Conservation (phyloP, 2,113 vertebrate species). For the Ammodramus savannarum region DNA sequence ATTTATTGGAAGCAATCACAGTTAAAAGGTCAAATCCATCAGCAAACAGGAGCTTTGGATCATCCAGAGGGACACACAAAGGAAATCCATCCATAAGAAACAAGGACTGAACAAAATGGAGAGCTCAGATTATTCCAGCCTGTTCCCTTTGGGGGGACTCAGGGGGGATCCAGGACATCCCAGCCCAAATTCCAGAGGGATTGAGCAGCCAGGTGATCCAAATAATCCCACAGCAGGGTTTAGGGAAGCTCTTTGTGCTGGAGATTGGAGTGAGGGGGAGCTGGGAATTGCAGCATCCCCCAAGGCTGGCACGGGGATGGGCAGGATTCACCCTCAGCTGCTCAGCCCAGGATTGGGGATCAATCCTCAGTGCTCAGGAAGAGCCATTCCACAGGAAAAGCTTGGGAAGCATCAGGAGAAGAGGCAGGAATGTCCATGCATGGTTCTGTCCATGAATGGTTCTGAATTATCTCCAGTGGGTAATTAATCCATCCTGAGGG, state of each 20-base stretch:
- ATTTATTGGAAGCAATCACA: conserved; percentile 73
- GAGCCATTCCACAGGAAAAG: background rate
- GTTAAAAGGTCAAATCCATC: conserved; percentile 64
- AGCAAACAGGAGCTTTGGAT: conserved; percentile 36
- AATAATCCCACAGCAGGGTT: background rate
- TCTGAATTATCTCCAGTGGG: background rate
- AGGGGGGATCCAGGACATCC: accelerated
- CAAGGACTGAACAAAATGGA: background rate
- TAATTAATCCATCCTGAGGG: background rate
- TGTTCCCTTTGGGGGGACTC: background rate
- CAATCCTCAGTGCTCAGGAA: background rate
- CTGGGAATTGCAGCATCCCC: background rate
- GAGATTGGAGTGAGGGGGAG: accelerated
- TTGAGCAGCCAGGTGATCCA: background rate
- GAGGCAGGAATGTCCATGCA: accelerated
- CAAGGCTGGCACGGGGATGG: accelerated
- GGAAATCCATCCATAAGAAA: background rate
- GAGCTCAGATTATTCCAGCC: background rate
- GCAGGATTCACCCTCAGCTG: background rate
- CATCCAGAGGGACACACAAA: background rate
- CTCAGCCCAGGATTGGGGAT: too few relatives aligned
- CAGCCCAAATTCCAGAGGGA: background rate
- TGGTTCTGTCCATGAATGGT: background rate
- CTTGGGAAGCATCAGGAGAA: background rate
- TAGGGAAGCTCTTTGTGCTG: background rate